phyloP scores from a whole-genome alignment of 1,140 invertebrate species.

The Musca domestica region DNA sequence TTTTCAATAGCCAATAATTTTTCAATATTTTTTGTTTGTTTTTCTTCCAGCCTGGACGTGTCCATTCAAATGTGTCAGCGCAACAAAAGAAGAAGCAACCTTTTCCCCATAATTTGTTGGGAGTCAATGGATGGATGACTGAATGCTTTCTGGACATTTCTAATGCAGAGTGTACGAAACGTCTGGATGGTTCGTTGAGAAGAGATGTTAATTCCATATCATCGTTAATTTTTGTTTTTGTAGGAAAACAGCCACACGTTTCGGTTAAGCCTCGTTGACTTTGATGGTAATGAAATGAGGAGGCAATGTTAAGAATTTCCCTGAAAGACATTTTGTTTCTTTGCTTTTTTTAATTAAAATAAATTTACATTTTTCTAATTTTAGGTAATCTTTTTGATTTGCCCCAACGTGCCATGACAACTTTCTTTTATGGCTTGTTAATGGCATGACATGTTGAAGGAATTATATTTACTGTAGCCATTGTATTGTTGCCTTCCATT shows the following conservation, averaged over 20 bases:
- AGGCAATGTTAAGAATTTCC: slow-evolving; percentile 48
- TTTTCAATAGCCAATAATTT: no score
- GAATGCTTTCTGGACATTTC: no score
- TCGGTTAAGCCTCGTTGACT: slow-evolving; percentile 24
- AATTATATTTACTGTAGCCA: background rate
- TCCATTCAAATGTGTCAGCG: background rate
- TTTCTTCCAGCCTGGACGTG: background rate
- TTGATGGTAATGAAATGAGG: slow-evolving; percentile 37
- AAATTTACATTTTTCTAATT: slow-evolving; percentile 55
- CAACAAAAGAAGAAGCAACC: background rate
- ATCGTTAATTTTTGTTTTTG: background rate
- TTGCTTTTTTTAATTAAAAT: slow-evolving; percentile 55
- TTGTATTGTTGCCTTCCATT: background rate
- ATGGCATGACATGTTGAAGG: background rate
- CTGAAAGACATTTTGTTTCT: slow-evolving; percentile 54
- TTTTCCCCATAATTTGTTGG: background rate
- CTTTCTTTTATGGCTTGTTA: background rate
- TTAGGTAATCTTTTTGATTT: slow-evolving; percentile 26
- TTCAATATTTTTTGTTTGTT: no score
- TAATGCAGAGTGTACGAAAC: no score
- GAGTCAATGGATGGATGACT: background rate
- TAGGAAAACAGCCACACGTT: slow-evolving; percentile 8
- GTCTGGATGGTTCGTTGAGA: no score
- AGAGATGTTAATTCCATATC: no score
- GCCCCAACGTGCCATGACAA: background rate